These are phyloP conservation scores for Rhinolophus ferrumequinum DNA, from an alignment of 2,113 vertebrate species.

Conservation along the genomic window DNA sequence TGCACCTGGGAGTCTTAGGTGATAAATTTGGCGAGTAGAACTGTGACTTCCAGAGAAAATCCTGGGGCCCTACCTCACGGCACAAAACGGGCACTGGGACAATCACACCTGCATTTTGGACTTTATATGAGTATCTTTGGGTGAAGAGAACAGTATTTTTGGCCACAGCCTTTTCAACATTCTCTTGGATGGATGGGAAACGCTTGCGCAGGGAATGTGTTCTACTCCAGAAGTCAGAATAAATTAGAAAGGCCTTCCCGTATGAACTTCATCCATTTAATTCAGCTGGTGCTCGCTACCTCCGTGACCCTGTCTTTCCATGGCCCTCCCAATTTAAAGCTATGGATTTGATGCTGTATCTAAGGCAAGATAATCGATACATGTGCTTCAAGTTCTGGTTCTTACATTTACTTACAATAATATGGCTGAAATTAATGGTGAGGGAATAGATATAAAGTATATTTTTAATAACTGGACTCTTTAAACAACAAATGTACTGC, in stretches of 20 bases:
- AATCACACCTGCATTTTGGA: neutral
- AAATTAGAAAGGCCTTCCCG: neutral
- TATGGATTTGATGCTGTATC: neutral
- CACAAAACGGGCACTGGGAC: neutral
- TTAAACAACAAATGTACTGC: neutral
- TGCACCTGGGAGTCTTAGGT: conserved; percentile 40
- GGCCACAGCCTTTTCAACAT: neutral
- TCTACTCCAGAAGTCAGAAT: neutral
- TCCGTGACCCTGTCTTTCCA: neutral
- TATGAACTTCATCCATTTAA: neutral
- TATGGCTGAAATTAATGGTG: neutral
- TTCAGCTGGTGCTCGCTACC: neutral
- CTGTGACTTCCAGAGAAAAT: conserved; percentile 31
- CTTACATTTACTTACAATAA: neutral
- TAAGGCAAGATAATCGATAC: neutral
- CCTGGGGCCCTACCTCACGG: neutral
- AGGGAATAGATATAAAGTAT: neutral
- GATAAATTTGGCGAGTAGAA: conserved; percentile 40
- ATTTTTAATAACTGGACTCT: neutral
- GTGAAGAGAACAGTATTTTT: neutral
- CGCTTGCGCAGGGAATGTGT: neutral
- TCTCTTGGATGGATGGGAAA: neutral
- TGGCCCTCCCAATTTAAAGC: neutral
- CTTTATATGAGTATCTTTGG: neutral
- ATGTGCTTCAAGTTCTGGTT: neutral